These are phyloP conservation scores for Zosterops japonicus DNA, from an alignment of 2,113 vertebrate genomes.

Conservation along the genomic window DNA sequence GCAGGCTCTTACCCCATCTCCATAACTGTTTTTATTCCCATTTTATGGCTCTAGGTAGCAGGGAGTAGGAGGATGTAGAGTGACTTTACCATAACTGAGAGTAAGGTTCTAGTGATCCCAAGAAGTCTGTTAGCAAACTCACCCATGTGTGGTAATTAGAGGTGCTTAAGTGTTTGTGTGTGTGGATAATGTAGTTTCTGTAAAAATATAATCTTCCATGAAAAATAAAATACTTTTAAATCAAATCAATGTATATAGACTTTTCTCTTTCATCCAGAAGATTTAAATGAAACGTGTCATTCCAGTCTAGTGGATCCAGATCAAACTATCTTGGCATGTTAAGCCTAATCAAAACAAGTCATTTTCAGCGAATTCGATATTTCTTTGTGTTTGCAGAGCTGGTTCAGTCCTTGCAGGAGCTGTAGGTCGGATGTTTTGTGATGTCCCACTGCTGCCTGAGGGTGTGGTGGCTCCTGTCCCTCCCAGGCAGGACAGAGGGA, in stretches of 20 bases:
- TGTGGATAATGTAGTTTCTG: neutral
- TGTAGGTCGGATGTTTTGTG: neutral
- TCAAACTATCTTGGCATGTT: neutral
- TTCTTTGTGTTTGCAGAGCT: neutral
- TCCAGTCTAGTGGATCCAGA: neutral
- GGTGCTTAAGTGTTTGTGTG: slow-evolving; percentile 6
- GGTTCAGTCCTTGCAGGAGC: neutral
- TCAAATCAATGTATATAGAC: neutral
- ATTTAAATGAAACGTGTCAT: neutral
- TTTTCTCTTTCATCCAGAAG: neutral
- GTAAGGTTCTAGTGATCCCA: neutral
- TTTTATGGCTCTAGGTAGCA: neutral
- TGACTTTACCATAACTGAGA: neutral
- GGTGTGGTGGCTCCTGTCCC: neutral
- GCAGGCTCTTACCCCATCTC: neutral
- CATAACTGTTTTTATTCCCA: neutral
- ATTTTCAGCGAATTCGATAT: neutral
- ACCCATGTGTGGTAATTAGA: neutral
- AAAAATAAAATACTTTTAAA: neutral
- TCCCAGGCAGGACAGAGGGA: neutral
- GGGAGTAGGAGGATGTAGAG: neutral
- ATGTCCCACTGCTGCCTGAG: neutral
- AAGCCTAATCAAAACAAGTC: slow-evolving; percentile 1
- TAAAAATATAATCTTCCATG: neutral
- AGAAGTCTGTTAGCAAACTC: neutral